Percentiles rank a stretch among this genome's conserved stretches.
Evolutionary conservation across 2,797 vertebrate genomes (phyloP).

Genomic region (Lerista edwardsae): DNA sequence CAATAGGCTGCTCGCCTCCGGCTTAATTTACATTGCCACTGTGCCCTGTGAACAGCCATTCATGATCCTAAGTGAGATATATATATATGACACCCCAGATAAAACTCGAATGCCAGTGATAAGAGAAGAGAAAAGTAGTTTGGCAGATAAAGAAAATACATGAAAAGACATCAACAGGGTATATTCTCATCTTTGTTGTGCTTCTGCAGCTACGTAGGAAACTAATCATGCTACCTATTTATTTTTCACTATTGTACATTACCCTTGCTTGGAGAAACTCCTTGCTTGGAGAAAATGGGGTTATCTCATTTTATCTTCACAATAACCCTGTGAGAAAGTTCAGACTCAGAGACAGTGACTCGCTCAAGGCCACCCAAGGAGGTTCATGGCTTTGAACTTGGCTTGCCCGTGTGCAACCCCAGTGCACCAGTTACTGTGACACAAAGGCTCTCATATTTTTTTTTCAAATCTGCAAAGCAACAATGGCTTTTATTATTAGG

Average conservation of each 20-base stretch:
- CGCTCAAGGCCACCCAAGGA: neutral
- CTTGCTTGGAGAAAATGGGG: neutral
- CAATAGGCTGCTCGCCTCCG: neutral
- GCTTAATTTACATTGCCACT: neutral
- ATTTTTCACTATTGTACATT: neutral
- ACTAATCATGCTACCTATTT: neutral
- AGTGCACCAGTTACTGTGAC: neutral
- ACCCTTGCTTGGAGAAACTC: neutral
- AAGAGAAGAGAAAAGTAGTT: neutral
- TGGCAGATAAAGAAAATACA: neutral
- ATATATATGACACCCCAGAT: neutral
- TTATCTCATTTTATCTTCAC: neutral
- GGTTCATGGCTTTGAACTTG: neutral
- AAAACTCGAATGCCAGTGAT: neutral
- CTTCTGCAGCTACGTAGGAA: neutral
- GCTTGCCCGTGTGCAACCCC: neutral
- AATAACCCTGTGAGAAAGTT: neutral
- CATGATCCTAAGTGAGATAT: neutral
- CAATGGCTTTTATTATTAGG: neutral
- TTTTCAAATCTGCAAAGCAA: neutral
- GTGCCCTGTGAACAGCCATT: neutral
- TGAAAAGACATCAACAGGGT: neutral
- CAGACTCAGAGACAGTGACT: neutral
- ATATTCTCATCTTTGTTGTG: neutral
- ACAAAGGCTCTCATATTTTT: neutral